These are phyloP conservation scores for Hafferia zeledoni DNA, from an alignment of 2,797 vertebrate species.

Conservation along the genomic window DNA sequence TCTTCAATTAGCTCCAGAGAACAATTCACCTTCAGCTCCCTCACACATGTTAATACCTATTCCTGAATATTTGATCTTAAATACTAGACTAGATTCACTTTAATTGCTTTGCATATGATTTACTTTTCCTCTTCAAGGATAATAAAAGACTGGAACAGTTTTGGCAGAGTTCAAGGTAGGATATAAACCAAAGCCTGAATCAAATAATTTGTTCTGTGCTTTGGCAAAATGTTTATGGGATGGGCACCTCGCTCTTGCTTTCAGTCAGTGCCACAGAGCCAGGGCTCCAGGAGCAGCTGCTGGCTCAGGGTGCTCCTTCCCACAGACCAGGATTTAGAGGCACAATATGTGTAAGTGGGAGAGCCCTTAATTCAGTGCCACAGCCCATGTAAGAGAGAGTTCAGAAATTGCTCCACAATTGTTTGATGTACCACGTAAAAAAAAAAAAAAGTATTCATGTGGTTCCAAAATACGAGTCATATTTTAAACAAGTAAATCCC, in stretches of 20 bases:
- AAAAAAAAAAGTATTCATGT: neutral
- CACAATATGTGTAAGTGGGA: neutral
- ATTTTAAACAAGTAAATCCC: neutral
- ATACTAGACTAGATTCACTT: neutral
- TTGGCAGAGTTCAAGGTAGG: neutral
- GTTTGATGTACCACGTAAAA: neutral
- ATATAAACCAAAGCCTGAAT: neutral
- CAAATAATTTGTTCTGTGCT: neutral
- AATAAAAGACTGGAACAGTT: neutral
- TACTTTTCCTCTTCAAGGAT: neutral
- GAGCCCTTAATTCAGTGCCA: neutral
- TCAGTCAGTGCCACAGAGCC: neutral
- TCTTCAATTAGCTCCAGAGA: slow-evolving; percentile 41
- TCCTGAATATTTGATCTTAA: slow-evolving; percentile 23
- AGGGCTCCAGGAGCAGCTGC: neutral
- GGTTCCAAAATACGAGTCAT: neutral
- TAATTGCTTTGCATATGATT: neutral
- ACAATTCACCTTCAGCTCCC: slow-evolving; percentile 45
- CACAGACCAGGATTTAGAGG: neutral
- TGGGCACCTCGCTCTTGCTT: neutral
- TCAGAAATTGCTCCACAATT: neutral
- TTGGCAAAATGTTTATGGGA: neutral
- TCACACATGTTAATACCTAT: neutral
- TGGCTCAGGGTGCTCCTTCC: neutral
- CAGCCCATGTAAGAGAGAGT: neutral